Evolutionary conservation across 2,797 vertebrate genomes (phyloP).

Genomic region (Bryconaethiops microstoma): DNA sequence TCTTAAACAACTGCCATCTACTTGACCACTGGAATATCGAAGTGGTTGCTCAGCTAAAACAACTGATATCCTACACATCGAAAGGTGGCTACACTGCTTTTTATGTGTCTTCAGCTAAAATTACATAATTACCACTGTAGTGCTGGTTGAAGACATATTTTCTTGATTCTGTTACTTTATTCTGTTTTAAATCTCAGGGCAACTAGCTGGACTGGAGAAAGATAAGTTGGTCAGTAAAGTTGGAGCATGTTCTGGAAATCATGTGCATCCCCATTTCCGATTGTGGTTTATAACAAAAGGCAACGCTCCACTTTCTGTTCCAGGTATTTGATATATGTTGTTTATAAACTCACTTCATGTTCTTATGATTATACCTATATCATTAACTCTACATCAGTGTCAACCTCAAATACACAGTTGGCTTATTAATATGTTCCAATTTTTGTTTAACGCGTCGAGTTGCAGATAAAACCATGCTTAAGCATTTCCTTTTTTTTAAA

Average conservation of each 20-base stretch:
- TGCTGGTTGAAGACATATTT: background rate
- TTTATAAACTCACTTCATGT: background rate
- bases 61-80: slow-evolving; percentile 48
- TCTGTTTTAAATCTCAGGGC: slow-evolving; percentile 17
- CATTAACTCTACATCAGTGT: background rate
- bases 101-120: background rate
- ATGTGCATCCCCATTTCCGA: slow-evolving; percentile 72
- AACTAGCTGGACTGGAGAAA: slow-evolving; percentile 31
- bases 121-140: background rate
- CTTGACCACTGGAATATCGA: slow-evolving; percentile 75
- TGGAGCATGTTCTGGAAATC: slow-evolving; percentile 27
- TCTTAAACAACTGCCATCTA: slow-evolving; percentile 83
- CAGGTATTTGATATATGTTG: slow-evolving; percentile 69
- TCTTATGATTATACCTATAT: background rate
- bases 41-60: slow-evolving; percentile 65
- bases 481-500: background rate
- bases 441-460: background rate
- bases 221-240: slow-evolving; percentile 18
- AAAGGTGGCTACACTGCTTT: slow-evolving; percentile 59
- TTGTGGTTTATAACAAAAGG: slow-evolving; percentile 82
- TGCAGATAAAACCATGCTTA: background rate
- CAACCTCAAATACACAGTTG: background rate
- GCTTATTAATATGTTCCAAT: background rate
- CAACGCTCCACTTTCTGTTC: slow-evolving; percentile 67
- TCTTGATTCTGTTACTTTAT: slow-evolving; percentile 6